phyloP scores from a whole-genome alignment of 2,797 vertebrate genomes.

The Anas capensis region DNA sequence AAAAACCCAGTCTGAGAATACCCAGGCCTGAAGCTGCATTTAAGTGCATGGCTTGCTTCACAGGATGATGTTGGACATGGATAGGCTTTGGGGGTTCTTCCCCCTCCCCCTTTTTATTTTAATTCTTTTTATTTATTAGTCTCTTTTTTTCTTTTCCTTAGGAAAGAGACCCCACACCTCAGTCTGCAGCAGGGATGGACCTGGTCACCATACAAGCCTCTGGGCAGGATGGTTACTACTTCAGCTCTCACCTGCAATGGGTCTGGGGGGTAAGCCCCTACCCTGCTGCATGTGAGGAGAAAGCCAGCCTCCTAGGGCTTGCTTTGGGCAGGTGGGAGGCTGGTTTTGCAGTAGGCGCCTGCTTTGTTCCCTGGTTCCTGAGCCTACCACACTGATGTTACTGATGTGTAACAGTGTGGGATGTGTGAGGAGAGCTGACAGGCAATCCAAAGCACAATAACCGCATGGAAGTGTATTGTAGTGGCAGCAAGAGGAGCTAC shows the following conservation, averaged over 20 bases:
- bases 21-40: not conserved
- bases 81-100: not conserved
- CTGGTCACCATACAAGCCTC: fast-evolving
- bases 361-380: not conserved
- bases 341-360: not conserved
- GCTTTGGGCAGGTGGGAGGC: no score
- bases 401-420: not conserved
- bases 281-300: not conserved
- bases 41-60: not conserved
- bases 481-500: not conserved
- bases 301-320: not conserved
- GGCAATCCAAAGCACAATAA: not conserved
- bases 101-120: fast-evolving
- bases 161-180: not conserved
- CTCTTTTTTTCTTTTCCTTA: not conserved
- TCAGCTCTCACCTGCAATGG: not conserved
- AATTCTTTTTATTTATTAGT: no score
- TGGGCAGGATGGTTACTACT: not conserved
- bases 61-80: not conserved
- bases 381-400: not conserved
- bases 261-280: not conserved
- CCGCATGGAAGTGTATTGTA: fast-evolving
- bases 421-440: not conserved
- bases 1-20: not conserved
- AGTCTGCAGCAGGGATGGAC: fast-evolving